These are phyloP conservation scores for Diaprepes abbreviatus DNA, from an alignment of 2,888 invertebrate genomes.

Conservation along the genomic window DNA sequence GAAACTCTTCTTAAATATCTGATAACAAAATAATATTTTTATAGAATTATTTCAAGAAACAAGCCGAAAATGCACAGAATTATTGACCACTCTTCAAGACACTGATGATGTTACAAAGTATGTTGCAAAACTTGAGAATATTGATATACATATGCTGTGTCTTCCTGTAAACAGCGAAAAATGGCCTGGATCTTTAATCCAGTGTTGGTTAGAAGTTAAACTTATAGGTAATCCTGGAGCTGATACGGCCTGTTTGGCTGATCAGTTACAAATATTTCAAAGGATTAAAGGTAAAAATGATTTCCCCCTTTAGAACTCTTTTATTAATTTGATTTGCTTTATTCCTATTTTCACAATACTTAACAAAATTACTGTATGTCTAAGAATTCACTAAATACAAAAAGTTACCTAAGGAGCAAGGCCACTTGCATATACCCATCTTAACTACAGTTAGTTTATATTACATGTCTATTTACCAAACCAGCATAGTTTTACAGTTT, in stretches of 20 bases:
- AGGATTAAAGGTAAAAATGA: conserved; percentile 77
- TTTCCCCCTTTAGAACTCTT: not conserved
- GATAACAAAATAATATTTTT: too few relatives aligned
- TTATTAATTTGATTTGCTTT: not conserved
- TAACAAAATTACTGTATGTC: too few relatives aligned
- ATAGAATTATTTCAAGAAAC: conserved; percentile 72
- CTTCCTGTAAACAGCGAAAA: conserved; percentile 58
- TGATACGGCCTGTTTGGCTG: conserved; percentile 84
- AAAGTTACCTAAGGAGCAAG: too few relatives aligned
- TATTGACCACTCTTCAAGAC: conserved; percentile 69
- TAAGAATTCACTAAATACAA: too few relatives aligned
- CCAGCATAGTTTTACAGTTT: too few relatives aligned
- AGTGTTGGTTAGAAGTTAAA: conserved; percentile 87
- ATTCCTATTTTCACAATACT: too few relatives aligned
- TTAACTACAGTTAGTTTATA: too few relatives aligned
- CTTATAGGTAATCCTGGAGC: conserved; percentile 88
- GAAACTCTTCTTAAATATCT: too few relatives aligned
- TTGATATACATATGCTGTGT: conserved; percentile 57
- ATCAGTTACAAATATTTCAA: conserved; percentile 87
- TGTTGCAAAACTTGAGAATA: conserved; percentile 58
- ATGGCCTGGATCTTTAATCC: conserved; percentile 66
- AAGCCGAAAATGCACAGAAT: conserved; percentile 77
- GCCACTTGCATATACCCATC: too few relatives aligned
- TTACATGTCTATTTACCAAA: too few relatives aligned
- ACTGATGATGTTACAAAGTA: conserved; percentile 54